These are phyloP conservation scores for Phasia obesa DNA, from an alignment of 2,888 invertebrate species.

Conservation along the genomic window DNA sequence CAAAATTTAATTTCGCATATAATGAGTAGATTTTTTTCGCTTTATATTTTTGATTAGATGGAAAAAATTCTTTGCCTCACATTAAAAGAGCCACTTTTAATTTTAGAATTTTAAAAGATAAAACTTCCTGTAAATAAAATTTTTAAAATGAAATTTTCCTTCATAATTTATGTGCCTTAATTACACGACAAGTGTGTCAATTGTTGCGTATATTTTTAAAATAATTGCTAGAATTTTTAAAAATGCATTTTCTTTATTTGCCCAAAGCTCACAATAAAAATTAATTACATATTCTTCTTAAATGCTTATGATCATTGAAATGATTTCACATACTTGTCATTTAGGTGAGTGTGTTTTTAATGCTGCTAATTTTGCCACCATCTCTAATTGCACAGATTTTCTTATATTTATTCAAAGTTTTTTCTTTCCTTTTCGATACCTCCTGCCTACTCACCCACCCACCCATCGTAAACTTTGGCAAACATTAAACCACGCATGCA, in stretches of 20 bases:
- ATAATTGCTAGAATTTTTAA: slow-evolving; percentile 9
- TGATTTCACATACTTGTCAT: slow-evolving; percentile 50
- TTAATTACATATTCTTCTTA: slow-evolving; percentile 12
- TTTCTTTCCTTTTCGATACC: neutral
- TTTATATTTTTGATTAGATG: slow-evolving; percentile 74
- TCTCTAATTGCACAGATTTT: slow-evolving; percentile 53
- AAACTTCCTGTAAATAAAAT: slow-evolving; percentile 19
- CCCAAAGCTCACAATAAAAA: slow-evolving; percentile 38
- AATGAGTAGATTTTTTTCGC: slow-evolving; percentile 78
- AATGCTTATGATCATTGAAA: slow-evolving; percentile 55
- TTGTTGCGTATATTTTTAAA: slow-evolving; percentile 40
- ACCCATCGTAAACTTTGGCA: slow-evolving; percentile 38
- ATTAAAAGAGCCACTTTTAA: neutral
- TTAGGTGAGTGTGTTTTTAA: slow-evolving; percentile 43
- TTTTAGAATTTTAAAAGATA: no score
- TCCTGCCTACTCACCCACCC: neutral
- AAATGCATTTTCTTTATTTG: slow-evolving; percentile 40
- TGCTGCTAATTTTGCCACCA: slow-evolving; percentile 68
- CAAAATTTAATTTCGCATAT: slow-evolving; percentile 81
- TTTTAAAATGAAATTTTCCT: neutral
- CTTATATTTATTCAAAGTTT: slow-evolving; percentile 30
- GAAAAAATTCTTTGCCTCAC: neutral
- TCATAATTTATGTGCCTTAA: neutral
- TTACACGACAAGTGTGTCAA: slow-evolving; percentile 55
- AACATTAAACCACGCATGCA: slow-evolving; percentile 65